Conservation (phyloP, 2,888 invertebrate species). For the Myathropa florea region DNA sequence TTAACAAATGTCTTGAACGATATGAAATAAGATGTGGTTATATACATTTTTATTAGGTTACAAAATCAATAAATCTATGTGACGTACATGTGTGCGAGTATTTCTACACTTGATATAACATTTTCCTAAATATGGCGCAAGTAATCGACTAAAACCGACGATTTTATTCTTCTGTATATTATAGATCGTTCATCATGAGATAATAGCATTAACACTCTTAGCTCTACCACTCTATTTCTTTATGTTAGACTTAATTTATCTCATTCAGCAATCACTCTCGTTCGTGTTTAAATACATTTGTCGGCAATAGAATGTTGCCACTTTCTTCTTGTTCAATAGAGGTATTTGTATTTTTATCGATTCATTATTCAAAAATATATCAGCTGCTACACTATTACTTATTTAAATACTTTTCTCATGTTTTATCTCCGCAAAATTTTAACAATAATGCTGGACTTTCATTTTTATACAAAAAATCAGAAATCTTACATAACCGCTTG, state of each 20-base stretch:
- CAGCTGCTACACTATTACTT: neutral
- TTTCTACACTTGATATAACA: too few species aligned
- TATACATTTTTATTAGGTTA: too few species aligned
- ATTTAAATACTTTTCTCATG: neutral
- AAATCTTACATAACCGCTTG: neutral
- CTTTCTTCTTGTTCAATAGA: neutral
- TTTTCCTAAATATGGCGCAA: too few species aligned
- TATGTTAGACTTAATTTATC: neutral
- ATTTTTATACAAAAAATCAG: neutral
- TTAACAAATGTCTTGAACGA: too few species aligned
- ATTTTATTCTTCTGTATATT: neutral
- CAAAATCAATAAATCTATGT: too few species aligned
- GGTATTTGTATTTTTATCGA: neutral
- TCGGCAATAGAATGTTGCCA: neutral
- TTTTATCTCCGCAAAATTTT: neutral
- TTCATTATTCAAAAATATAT: neutral
- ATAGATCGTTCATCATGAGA: neutral
- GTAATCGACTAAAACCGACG: too few species aligned
- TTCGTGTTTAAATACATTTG: neutral
- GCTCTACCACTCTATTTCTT: too few species aligned
- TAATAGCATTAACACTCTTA: neutral
- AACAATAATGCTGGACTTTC: neutral
- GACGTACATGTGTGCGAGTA: too few species aligned
- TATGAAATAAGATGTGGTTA: too few species aligned
- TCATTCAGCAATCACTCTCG: neutral